Base-by-base conservation (phyloP, 1,140 invertebrate species). In the Hetaerina americana region DNA sequence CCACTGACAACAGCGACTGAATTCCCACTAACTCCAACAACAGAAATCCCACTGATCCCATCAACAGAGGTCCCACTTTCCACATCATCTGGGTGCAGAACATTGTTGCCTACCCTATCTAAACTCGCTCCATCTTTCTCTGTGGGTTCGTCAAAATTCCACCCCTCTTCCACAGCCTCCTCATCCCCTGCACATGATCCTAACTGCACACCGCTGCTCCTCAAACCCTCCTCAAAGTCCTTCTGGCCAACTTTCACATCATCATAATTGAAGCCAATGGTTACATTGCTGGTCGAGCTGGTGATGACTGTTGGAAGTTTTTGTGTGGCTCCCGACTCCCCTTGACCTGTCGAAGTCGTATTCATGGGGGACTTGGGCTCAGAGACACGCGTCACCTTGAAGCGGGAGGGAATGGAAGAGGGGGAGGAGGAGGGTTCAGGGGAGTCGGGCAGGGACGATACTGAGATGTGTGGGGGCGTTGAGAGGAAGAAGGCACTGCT, bases 341-440 rank as follows among this genome's bases (percentile, higher is more conserved):
- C 26, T 10, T 3, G 2, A 28, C 5, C 0, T 6, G 28, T 26
- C 8, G 26, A 27, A 28, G 28, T 27, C 22, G 40, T 18, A 57
- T 12, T n/a, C 22, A n/a, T 1, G 10, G 40, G 2, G 73, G 68
- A 69, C 15, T 27, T 27, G n/a, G 70, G 27, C 49, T 71, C 57
- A 24, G 76, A 75, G 0, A 77, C 75, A 15, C 74, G 27, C 0
- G 76, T 76, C 10, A 77, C 76, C 68, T 71, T 73, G 67, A 77
- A 77, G 18, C 76, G 40, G 1, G 76, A 76, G 26, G 31, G 40
- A 31, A 71, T 68, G 5, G 68, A 49, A 26, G 74, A 76, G 70
- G 73, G 26, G 75, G 68, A n/a, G 73, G 67, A 5, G n/a, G n/a
- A n/a, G 66, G 22, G n/a, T 67, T 67, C 26, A 67, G 5, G 6